Evolutionary conservation across 2,113 vertebrate species (phyloP).

Genomic region (Asarcornis scutulata): DNA sequence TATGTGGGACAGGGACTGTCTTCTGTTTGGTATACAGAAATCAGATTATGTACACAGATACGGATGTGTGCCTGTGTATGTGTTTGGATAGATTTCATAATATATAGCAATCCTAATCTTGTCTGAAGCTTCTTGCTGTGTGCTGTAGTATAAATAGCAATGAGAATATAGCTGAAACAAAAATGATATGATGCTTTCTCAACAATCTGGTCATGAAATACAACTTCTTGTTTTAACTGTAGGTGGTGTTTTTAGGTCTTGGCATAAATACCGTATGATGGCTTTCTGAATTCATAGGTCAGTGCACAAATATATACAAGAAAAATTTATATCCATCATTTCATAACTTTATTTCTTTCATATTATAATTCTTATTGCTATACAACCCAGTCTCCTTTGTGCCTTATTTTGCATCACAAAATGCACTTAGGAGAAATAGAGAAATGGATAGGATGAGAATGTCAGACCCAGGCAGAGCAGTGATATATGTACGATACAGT

Average conservation of each 20-base stretch:
- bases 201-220: not conserved
- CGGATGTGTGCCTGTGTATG: not conserved
- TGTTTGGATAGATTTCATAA: not conserved
- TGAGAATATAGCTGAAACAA: not conserved
- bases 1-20: not conserved
- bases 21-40: not conserved
- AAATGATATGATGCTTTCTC: not conserved
- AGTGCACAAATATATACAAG: not conserved
- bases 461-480: not conserved
- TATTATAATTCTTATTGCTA: not conserved
- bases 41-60: not conserved
- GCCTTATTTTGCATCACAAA: not conserved
- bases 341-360: not conserved
- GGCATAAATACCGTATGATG: not conserved
- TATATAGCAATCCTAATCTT: not conserved
- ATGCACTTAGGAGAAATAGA: not conserved
- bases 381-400: not conserved
- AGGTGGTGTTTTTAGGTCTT: not conserved
- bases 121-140: not conserved
- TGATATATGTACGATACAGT: rapidly evolving
- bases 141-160: not conserved
- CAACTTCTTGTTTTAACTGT: not conserved
- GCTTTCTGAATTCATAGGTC: not conserved
- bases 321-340: not conserved
- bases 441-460: not conserved